phyloP scores from a whole-genome alignment of 2,888 invertebrate species.

The Arrhopalites spinosus region DNA sequence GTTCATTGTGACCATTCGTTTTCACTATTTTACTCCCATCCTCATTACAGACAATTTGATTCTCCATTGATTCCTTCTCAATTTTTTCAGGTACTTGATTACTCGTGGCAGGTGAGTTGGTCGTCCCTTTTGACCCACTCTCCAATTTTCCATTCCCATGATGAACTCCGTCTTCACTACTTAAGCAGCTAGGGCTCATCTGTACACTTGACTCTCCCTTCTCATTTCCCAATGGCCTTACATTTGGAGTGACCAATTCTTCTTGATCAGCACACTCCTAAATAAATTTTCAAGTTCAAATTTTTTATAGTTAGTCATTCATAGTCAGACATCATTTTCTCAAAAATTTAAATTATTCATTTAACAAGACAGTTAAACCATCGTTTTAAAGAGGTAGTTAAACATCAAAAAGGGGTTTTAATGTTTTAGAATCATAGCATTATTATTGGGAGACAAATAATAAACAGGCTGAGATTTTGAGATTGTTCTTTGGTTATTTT shows the following conservation, averaged over 20 bases:
- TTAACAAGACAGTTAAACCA: too few relatives aligned
- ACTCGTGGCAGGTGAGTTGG: neutral
- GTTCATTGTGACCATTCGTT: constrained; percentile 2
- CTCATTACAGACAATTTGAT: neutral
- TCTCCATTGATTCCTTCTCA: neutral
- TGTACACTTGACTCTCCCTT: neutral
- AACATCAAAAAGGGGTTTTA: too few relatives aligned
- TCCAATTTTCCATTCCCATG: neutral
- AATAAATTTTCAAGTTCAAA: neutral
- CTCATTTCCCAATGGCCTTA: neutral
- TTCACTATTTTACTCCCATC: constrained; percentile 6
- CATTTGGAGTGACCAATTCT: neutral
- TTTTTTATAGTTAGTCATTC: neutral
- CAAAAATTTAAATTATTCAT: too few relatives aligned
- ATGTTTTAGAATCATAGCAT: too few relatives aligned
- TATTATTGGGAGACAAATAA: neutral
- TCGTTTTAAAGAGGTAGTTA: too few relatives aligned
- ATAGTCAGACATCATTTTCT: too few relatives aligned
- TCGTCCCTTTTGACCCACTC: neutral
- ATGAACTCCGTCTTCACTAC: neutral
- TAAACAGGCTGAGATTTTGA: neutral
- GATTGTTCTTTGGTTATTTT: neutral
- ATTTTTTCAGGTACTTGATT: constrained; percentile 19
- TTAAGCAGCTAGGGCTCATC: neutral
- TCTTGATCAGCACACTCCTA: constrained; percentile 22